phyloP scores from a whole-genome alignment of 2,797 vertebrate genomes.

The Triplophysa bombifrons region DNA sequence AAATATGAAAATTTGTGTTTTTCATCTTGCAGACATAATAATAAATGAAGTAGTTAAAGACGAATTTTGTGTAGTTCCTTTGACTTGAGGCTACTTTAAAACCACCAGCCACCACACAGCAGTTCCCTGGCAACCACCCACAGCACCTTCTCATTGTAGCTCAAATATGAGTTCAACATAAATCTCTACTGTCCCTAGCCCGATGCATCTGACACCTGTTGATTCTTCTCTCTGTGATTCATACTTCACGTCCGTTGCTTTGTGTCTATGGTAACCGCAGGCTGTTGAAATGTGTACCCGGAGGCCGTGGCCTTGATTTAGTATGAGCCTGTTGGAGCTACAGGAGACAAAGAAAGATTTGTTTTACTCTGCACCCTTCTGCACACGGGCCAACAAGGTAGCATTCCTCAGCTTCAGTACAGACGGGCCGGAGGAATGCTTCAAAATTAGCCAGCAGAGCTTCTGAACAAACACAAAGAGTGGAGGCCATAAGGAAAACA shows the following conservation, averaged over 20 bases:
- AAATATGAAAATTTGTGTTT: too few relatives aligned
- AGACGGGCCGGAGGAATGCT: not conserved
- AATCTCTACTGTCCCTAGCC: not conserved
- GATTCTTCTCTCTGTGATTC: not conserved
- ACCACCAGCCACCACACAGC: not conserved
- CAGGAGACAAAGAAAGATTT: conserved; percentile 57
- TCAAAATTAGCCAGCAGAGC: not conserved
- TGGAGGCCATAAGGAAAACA: not conserved
- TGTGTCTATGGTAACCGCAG: conserved; percentile 38
- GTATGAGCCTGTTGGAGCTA: conserved; percentile 37
- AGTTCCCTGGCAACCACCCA: not conserved
- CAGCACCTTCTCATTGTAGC: not conserved
- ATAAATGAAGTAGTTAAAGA: too few relatives aligned
- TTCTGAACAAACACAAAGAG: not conserved
- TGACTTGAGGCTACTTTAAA: not conserved
- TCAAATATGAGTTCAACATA: not conserved
- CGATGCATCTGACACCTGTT: conserved; percentile 12
- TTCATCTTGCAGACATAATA: too few relatives aligned
- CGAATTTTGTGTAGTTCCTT: not conserved
- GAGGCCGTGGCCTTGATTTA: conserved; percentile 41
- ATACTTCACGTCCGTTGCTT: conserved; percentile 18
- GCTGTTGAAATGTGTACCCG: conserved; percentile 39
- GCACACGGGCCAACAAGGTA: conserved; percentile 45
- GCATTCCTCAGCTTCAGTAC: conserved; percentile 51
- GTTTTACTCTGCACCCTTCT: conserved; percentile 47